Percentiles rank a stretch among this genome's conserved stretches.
Evolutionary conservation across 1,140 invertebrate species (phyloP).

Genomic region (Neodiprion pinetum): DNA sequence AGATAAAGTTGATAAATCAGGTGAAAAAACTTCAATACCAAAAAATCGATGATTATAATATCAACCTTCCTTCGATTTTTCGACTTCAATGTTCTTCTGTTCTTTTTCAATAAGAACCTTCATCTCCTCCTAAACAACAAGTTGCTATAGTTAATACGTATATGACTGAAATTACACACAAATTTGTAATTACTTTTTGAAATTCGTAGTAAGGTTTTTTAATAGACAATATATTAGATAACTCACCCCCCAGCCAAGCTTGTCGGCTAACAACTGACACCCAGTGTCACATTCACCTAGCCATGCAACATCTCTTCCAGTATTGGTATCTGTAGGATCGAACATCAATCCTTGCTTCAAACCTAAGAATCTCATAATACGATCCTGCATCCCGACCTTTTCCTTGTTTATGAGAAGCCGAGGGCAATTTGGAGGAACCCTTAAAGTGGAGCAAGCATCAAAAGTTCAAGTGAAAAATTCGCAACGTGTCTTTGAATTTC

Average conservation of each 20-base stretch:
- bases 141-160: background rate
- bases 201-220: constrained; percentile 12
- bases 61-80: constrained; percentile 17
- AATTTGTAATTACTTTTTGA: background rate
- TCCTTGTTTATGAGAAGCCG: constrained; percentile 87
- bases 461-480: constrained; percentile 22
- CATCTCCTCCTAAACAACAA: constrained; percentile 66
- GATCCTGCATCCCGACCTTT: constrained; percentile 69
- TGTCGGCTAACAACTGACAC: constrained; percentile 77
- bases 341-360: constrained; percentile 70
- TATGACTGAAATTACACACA: constrained; percentile 9
- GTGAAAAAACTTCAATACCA: no score
- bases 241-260: constrained; percentile 82
- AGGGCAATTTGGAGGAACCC: constrained; percentile 75
- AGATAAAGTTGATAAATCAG: no score
- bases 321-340: constrained; percentile 67
- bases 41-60: background rate
- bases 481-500: background rate
- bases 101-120: constrained; percentile 65
- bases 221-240: constrained; percentile 26
- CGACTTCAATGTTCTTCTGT: constrained; percentile 60
- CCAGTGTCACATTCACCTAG: constrained; percentile 90
- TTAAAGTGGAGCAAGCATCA: constrained; percentile 48
- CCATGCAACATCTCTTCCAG: constrained; percentile 80
- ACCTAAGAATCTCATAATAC: constrained; percentile 65